Conservation (phyloP, 2,113 vertebrate genomes). For the Leucosticte australis region DNA sequence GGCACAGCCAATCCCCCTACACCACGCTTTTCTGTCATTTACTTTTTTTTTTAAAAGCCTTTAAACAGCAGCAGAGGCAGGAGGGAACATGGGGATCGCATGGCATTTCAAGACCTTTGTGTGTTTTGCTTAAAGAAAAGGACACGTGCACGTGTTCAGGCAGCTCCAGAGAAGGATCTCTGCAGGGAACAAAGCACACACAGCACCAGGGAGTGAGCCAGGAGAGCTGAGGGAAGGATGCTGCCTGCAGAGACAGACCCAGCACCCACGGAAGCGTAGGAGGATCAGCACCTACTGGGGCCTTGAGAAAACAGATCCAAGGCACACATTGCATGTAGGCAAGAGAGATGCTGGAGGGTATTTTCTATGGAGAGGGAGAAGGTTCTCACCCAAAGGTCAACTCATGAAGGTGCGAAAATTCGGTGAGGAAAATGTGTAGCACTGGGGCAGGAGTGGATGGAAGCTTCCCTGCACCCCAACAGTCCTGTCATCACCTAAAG, state of each 20-base stretch:
- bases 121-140: background rate
- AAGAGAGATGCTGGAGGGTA: background rate
- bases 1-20: background rate
- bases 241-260: background rate
- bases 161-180: background rate
- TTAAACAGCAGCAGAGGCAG: background rate
- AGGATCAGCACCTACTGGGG: background rate
- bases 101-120: slow-evolving; percentile 41
- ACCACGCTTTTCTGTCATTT: background rate
- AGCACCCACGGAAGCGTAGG: background rate
- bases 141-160: background rate
- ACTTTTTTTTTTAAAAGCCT: background rate
- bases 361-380: background rate
- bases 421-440: background rate
- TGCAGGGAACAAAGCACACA: slow-evolving; percentile 16
- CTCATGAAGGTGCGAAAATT: background rate
- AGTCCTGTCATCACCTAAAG: background rate
- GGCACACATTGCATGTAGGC: background rate
- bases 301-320: background rate
- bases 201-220: background rate
- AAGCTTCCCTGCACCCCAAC: background rate
- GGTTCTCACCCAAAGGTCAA: background rate
- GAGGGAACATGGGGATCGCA: background rate
- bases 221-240: background rate
- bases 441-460: background rate